phyloP scores from a whole-genome alignment of 2,888 invertebrate genomes.

The Drosophila sordidula region DNA sequence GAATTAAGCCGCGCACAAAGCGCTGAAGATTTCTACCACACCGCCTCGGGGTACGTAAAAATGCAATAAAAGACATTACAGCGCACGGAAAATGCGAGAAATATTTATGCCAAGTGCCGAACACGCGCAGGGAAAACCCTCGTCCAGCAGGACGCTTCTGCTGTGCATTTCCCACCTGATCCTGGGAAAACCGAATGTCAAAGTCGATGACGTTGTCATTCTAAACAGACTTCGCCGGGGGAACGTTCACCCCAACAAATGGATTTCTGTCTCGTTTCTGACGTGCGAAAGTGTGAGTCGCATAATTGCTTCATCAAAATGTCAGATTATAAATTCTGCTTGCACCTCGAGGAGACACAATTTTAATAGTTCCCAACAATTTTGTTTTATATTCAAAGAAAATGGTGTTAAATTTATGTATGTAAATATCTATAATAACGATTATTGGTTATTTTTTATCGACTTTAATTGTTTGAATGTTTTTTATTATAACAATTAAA shows the following conservation, averaged over 20 bases:
- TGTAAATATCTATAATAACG: too few relatives aligned
- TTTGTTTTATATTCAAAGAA: too few relatives aligned
- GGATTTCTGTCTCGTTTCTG: slow-evolving; percentile 14
- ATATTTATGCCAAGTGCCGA: slow-evolving; percentile 39
- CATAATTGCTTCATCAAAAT: not conserved
- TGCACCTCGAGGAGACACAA: not conserved
- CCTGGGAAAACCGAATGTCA: slow-evolving; percentile 24
- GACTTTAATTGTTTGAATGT: too few relatives aligned
- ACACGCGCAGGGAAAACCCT: slow-evolving; percentile 5
- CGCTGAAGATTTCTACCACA: not conserved
- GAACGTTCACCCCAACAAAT: not conserved
- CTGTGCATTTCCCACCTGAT: slow-evolving; percentile 55
- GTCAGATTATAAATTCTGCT: not conserved
- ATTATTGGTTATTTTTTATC: too few relatives aligned
- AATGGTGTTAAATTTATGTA: too few relatives aligned
- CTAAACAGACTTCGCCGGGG: not conserved
- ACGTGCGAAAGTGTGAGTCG: not conserved
- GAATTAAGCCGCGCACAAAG: slow-evolving; percentile 14
- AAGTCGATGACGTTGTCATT: slow-evolving; percentile 58
- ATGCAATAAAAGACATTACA: slow-evolving; percentile 60
- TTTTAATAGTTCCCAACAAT: too few relatives aligned
- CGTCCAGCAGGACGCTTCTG: slow-evolving; percentile 20
- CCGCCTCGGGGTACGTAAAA: slow-evolving; percentile 14
- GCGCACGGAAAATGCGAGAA: slow-evolving; percentile 43
- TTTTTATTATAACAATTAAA: too few relatives aligned